Evolutionary conservation across 2,888 invertebrate genomes (phyloP), one percentile per base, ranked within the genome.

Genomic region (Dryocosmus kuriphilus): DNA sequence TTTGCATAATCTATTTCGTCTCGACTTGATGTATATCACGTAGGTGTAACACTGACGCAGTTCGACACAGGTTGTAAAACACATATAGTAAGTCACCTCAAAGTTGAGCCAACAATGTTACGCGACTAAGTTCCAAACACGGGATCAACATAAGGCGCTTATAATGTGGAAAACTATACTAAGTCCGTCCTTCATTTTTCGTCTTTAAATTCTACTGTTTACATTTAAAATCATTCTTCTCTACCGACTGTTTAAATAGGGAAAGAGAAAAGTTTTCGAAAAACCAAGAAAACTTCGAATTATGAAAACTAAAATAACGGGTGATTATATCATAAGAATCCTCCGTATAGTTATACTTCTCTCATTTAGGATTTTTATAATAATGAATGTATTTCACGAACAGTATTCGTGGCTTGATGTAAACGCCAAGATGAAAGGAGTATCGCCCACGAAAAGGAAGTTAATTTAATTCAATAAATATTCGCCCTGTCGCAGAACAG

Each of bases 51-150:
- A 51, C 51, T 51, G 51, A 51, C n/a, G n/a, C n/a, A 51, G 9
- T n/a, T 51, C n/a, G 51, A 51, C n/a, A 51, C 51, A 51, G 51
- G n/a, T 51, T 51, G 9, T 9, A 51, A 51, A 51, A 51, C 9
- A n/a, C n/a, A n/a, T n/a, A n/a, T n/a, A 51, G 51, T 51, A 51
- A 51, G n/a, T n/a, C 51, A 51, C 51, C n/a, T 51, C n/a, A 51
- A n/a, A 51, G 9, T 51, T 51, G n/a, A 51, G 51, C 51, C n/a
- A 51, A 51, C n/a, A n/a, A 51, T 51, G n/a, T 51, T 51, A 51
- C n/a, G 51, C 51, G 51, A 51, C 9, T 51, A n/a, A 51, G n/a
- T 51, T 51, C n/a, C n/a, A 51, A 51, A 51, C 51, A 51, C n/a
- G 9, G 51, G n/a, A 51, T 51, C n/a, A 51, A 51, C n/a, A 51